phyloP scores from a whole-genome alignment of 2,797 vertebrate genomes.

The Xenentodon cancila region DNA sequence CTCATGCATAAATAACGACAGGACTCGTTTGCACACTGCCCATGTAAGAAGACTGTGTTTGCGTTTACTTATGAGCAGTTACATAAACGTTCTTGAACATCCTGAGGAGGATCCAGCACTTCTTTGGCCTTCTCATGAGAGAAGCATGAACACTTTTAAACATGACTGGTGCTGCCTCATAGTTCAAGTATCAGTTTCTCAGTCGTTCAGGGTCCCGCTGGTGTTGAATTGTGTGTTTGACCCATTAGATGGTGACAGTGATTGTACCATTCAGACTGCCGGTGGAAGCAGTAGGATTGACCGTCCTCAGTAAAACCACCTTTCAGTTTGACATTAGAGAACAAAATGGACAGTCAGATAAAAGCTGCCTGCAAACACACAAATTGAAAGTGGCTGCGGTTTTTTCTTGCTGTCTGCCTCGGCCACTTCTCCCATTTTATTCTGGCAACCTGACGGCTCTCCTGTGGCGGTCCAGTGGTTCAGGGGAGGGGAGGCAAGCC shows the following conservation, averaged over 20 bases:
- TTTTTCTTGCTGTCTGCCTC: neutral
- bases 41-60: no score
- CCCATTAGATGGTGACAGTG: no score
- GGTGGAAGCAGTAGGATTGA: neutral
- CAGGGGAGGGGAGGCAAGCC: neutral
- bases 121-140: no score
- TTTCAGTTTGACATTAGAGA: neutral
- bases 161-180: no score
- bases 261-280: no score
- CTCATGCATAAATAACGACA: no score
- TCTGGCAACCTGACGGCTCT: neutral
- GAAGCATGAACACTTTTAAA: no score
- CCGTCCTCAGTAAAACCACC: constrained; percentile 4
- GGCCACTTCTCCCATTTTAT: neutral
- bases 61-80: no score
- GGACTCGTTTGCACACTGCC: no score
- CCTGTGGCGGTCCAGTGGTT: neutral
- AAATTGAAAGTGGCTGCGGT: constrained; percentile 1
- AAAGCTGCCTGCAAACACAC: constrained; percentile 12
- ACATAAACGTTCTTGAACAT: no score
- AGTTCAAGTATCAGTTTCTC: no score
- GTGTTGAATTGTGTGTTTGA: neutral
- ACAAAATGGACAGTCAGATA: neutral
- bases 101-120: no score
- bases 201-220: neutral